Evolutionary conservation across 2,113 vertebrate species (phyloP).

Genomic region (Leucoraja erinaceus): DNA sequence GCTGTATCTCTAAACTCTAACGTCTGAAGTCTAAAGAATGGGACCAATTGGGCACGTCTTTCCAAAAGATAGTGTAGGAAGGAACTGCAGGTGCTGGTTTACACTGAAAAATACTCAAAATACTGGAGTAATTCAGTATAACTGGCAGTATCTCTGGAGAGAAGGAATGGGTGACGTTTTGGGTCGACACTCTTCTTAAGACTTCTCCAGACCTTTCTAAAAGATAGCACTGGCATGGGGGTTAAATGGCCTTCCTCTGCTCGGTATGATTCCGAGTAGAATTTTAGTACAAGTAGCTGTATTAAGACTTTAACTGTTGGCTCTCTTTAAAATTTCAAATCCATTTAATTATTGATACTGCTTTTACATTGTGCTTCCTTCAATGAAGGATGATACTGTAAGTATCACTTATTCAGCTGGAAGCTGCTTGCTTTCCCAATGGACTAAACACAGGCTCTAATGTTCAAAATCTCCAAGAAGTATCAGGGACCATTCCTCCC

Average conservation of each 20-base stretch:
- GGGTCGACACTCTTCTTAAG: too few species aligned
- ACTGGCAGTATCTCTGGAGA: too few species aligned
- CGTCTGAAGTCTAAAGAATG: too few species aligned
- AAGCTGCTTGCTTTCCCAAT: background rate
- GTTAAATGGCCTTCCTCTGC: background rate
- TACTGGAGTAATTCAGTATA: too few species aligned
- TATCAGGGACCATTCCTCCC: background rate
- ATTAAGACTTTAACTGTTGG: background rate
- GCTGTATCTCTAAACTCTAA: too few species aligned
- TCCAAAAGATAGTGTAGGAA: too few species aligned
- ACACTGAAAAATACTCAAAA: too few species aligned
- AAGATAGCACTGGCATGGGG: background rate
- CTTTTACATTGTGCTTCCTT: constrained; percentile 26
- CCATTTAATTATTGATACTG: constrained; percentile 26
- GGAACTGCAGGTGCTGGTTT: too few species aligned
- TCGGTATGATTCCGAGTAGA: background rate
- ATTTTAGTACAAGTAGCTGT: background rate
- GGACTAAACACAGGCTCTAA: background rate
- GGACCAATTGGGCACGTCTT: too few species aligned
- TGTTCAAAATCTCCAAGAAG: background rate
- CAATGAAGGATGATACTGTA: background rate
- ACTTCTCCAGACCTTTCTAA: background rate
- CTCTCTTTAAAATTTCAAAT: constrained; percentile 10
- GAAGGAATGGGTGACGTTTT: too few species aligned
- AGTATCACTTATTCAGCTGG: background rate